Conservation (phyloP, 1,140 invertebrate genomes). For the Batillaria attramentaria region DNA sequence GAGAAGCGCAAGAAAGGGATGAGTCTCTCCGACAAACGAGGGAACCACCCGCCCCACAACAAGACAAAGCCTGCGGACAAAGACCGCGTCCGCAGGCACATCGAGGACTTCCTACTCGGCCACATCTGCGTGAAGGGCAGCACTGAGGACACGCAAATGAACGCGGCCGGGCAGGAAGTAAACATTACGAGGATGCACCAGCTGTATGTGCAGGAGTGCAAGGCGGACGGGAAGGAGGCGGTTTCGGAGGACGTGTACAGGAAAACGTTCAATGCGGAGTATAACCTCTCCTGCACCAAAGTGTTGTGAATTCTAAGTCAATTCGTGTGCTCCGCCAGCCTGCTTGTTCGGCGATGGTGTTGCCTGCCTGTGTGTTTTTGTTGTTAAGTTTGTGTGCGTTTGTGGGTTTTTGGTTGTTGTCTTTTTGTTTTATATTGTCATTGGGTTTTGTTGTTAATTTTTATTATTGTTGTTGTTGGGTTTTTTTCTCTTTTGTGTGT, state of each 20-base stretch:
- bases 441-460: no score
- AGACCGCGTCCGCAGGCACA: constrained; percentile 12
- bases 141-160: not conserved
- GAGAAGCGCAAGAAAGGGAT: constrained; percentile 22
- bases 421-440: no score
- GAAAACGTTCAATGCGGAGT: constrained; percentile 17
- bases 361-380: not conserved
- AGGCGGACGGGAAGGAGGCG: not conserved
- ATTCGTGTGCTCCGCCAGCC: no score
- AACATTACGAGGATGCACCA: constrained; percentile 6
- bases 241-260: constrained; percentile 10
- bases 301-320: no score
- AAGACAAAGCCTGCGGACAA: constrained; percentile 1
- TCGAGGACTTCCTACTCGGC: constrained; percentile 2
- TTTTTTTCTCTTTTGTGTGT: no score
- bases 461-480: no score
- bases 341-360: not conserved
- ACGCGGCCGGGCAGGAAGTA: not conserved
- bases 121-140: constrained; percentile 19
- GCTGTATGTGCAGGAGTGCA: not conserved
- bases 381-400: not conserved
- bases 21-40: constrained; percentile 6
- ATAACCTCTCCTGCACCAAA: constrained; percentile 1
- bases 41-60: not conserved
- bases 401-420: no score